phyloP scores from a whole-genome alignment of 2,113 vertebrate species.

The Fukomys damarensis region DNA sequence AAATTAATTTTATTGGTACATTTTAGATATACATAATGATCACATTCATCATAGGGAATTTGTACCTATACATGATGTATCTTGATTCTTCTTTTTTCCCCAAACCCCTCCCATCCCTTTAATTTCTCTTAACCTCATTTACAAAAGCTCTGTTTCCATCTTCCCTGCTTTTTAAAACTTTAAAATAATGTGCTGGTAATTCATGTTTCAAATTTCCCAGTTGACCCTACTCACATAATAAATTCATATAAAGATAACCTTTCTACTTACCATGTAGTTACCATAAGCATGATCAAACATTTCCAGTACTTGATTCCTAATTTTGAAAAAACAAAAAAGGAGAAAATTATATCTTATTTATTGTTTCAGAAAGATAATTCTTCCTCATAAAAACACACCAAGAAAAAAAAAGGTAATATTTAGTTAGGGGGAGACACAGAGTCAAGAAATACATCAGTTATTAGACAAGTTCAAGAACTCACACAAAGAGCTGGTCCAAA shows the following conservation, averaged over 20 bases:
- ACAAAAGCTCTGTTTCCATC: not conserved
- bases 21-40: not conserved
- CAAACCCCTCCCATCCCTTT: not conserved
- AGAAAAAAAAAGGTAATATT: conserved; percentile 21
- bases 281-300: conserved; percentile 99
- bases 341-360: conserved; percentile 52
- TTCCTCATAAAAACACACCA: conserved; percentile 47
- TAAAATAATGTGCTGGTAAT: conserved; percentile 23
- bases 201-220: conserved; percentile 40
- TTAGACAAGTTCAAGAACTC: not conserved
- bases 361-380: conserved; percentile 48
- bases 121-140: not conserved
- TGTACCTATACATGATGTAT: not conserved
- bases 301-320: conserved; percentile 97
- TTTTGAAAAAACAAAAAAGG: conserved; percentile 71
- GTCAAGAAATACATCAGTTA: not conserved
- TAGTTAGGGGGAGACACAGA: conserved; percentile 16
- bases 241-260: conserved; percentile 8
- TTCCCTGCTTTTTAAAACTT: not conserved
- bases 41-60: not conserved
- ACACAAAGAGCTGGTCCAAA: not conserved
- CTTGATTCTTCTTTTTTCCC: not conserved
- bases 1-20: not conserved
- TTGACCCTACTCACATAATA: not conserved
- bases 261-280: conserved; percentile 97